A percentile compares a stretch with the other conserved stretches of the same genome.
These are phyloP conservation scores for Alcedo quadribrachys DNA, from an alignment of 2,797 vertebrate species.

Conservation along the genomic window DNA sequence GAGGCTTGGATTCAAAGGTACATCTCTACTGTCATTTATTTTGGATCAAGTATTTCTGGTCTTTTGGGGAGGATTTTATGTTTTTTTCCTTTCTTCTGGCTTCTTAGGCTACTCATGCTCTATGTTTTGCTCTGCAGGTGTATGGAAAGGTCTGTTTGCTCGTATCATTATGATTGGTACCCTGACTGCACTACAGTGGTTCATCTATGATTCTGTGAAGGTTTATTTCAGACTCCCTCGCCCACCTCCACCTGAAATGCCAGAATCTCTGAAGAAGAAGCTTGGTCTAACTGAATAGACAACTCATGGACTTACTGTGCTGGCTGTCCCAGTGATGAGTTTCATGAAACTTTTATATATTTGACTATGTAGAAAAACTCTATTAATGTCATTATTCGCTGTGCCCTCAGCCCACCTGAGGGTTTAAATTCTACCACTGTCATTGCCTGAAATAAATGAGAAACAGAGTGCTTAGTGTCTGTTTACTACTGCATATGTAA, in stretches of 20 bases:
- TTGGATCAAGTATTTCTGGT: background rate
- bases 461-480: slow-evolving; percentile 62
- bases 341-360: slow-evolving; percentile 80
- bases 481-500: slow-evolving; percentile 45
- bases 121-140: slow-evolving; percentile 77
- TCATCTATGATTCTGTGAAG: slow-evolving; percentile 96
- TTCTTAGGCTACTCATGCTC: background rate
- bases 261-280: slow-evolving; percentile 95
- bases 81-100: too few species aligned
- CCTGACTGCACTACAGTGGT: slow-evolving; percentile 95
- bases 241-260: slow-evolving; percentile 95
- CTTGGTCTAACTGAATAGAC: slow-evolving; percentile 87
- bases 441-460: slow-evolving; percentile 72
- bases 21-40: background rate
- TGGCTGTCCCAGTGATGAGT: slow-evolving; percentile 71
- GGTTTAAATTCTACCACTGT: slow-evolving; percentile 67
- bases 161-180: slow-evolving; percentile 98
- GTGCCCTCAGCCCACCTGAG: slow-evolving; percentile 56
- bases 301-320: slow-evolving; percentile 75
- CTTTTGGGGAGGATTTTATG: background rate
- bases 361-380: slow-evolving; percentile 76
- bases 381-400: slow-evolving; percentile 72
- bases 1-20: slow-evolving; percentile 92
- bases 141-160: slow-evolving; percentile 95
- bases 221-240: slow-evolving; percentile 96